Evolutionary conservation across 2,888 invertebrate genomes (phyloP).

Genomic region (Tetanocera ferruginea): DNA sequence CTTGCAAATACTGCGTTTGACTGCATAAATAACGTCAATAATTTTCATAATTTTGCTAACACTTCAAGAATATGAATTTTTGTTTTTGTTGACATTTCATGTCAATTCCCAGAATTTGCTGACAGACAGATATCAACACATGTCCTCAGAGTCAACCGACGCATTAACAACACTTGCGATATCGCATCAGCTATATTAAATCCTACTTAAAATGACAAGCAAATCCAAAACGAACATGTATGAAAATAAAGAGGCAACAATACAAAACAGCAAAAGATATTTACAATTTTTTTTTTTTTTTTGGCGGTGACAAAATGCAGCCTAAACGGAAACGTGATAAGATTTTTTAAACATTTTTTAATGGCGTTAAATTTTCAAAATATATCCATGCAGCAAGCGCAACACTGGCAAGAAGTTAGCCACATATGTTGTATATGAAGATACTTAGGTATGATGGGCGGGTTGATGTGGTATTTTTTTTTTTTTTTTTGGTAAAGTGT

Average conservation of each 20-base stretch:
- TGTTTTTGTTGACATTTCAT: too few species aligned
- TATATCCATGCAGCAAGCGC: slow-evolving; percentile 1
- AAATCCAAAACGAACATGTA: neutral
- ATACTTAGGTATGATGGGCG: too few species aligned
- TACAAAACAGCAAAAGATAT: neutral
- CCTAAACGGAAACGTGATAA: slow-evolving; percentile 14
- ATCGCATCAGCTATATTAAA: neutral
- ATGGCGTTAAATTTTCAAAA: slow-evolving; percentile 10
- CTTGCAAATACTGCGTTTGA: too few species aligned
- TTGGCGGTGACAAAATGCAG: slow-evolving; percentile 11
- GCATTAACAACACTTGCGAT: slow-evolving; percentile 17
- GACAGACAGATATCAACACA: neutral
- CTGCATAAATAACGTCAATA: too few species aligned
- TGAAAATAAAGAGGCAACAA: too few species aligned
- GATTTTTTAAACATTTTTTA: slow-evolving; percentile 16
- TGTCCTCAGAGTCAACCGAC: neutral
- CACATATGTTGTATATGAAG: neutral
- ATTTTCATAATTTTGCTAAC: too few species aligned
- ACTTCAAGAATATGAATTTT: too few species aligned
- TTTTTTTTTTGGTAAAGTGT: too few species aligned
- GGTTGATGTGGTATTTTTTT: too few species aligned
- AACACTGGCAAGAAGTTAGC: neutral
- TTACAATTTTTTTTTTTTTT: neutral
- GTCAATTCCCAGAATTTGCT: too few species aligned
- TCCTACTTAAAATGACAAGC: neutral